These are phyloP conservation scores for Perca schrenkii DNA, from an alignment of 2,113 vertebrate genomes.

Conservation along the genomic window DNA sequence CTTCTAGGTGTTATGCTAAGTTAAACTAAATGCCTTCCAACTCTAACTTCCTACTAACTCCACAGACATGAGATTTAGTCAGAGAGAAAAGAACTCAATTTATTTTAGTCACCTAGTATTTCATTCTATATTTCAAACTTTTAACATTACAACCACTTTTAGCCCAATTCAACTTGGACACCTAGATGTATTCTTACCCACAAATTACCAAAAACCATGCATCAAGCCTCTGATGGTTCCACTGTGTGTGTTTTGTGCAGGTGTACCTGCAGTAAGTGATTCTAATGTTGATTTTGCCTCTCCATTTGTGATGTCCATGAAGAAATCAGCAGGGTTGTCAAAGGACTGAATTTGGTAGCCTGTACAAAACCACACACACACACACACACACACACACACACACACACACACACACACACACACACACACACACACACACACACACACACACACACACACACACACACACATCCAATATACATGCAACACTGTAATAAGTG, in stretches of 20 bases:
- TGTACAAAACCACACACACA: constrained; percentile 43
- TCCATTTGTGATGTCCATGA: constrained; percentile 86
- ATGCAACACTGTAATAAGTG: not conserved
- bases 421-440: not conserved
- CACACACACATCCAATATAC: not conserved
- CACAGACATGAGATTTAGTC: not conserved
- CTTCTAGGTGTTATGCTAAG: not conserved
- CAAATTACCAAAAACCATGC: not conserved
- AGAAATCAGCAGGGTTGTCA: constrained; percentile 87
- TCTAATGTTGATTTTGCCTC: constrained; percentile 61
- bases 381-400: not conserved
- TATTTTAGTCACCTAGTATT: not conserved
- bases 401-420: not conserved
- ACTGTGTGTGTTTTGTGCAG: not conserved
- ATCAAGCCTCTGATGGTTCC: not conserved
- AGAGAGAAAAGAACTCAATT: not conserved
- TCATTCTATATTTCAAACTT: not conserved
- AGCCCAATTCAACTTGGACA: not conserved
- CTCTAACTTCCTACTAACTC: not conserved
- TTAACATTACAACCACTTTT: not conserved
- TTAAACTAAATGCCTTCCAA: not conserved
- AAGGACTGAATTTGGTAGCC: constrained; percentile 85
- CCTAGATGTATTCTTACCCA: not conserved
- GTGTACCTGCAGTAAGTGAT: constrained; percentile 51
- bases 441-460: not conserved